phyloP scores from a whole-genome alignment of 2,797 vertebrate species.

The Micrastur ruficollis region DNA sequence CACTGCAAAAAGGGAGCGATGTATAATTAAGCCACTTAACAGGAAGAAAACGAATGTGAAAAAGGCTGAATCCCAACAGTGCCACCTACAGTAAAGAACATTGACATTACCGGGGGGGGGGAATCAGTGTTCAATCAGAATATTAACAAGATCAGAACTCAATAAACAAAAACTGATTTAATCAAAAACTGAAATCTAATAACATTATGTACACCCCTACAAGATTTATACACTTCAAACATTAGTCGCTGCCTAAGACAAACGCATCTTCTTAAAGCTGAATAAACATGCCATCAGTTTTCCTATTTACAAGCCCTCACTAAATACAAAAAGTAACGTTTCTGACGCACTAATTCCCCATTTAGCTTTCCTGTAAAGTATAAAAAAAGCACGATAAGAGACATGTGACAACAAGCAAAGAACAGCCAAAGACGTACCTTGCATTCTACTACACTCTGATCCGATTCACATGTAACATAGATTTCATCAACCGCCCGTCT shows the following conservation, averaged over 20 bases:
- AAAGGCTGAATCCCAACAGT: constrained; percentile 69
- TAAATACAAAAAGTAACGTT: not conserved
- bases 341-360: not conserved
- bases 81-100: constrained; percentile 76
- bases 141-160: not conserved
- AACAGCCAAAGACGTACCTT: constrained; percentile 79
- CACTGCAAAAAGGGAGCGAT: constrained; percentile 68
- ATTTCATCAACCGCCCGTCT: constrained; percentile 95
- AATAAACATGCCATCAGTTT: not conserved
- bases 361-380: not conserved
- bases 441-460: constrained; percentile 99
- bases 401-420: not conserved
- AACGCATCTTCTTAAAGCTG: not conserved
- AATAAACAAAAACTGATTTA: not conserved
- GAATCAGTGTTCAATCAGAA: not conserved
- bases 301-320: not conserved
- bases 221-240: not conserved
- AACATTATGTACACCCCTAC: not conserved
- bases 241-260: not conserved
- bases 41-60: constrained; percentile 72
- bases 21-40: constrained; percentile 73
- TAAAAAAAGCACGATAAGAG: rapidly evolving
- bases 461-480: constrained; percentile 96
- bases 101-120: not conserved
- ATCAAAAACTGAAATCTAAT: not conserved